Conservation (phyloP, 2,888 invertebrate genomes). For the Cryptophagus acutangulus region DNA sequence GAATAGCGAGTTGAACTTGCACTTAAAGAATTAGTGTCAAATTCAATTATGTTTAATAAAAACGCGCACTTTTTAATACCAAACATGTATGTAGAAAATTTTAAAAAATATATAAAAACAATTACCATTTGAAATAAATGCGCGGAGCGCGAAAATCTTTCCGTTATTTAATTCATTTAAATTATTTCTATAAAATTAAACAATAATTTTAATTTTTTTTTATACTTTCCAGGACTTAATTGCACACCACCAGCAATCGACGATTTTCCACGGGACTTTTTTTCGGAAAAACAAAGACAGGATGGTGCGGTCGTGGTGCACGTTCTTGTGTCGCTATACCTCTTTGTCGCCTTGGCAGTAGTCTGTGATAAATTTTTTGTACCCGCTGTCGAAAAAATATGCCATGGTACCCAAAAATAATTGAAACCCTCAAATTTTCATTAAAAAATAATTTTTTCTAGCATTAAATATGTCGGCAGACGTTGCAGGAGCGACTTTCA, state of each 20-base stretch:
- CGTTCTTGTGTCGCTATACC: conserved; percentile 73
- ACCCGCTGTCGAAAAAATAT: conserved; percentile 85
- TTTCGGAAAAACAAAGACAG: conserved; percentile 70
- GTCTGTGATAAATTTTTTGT: conserved; percentile 95
- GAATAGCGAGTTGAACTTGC: conserved; percentile 13
- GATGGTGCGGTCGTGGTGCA: conserved; percentile 79
- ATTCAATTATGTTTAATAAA: background rate
- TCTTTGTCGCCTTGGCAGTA: conserved; percentile 77
- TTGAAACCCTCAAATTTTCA: no score
- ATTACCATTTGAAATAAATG: no score
- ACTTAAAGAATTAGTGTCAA: conserved; percentile 5
- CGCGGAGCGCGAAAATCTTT: no score
- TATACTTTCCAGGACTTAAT: conserved; percentile 50
- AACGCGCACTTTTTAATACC: background rate
- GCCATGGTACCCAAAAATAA: conserved; percentile 71
- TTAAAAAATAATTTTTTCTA: no score
- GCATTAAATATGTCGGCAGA: conserved; percentile 69
- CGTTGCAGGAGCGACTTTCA: conserved; percentile 86
- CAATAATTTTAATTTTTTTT: no score
- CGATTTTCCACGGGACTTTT: conserved; percentile 80
- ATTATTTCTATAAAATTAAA: no score
- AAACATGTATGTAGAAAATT: background rate
- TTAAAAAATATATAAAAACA: no score
- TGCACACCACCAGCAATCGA: conserved; percentile 83
- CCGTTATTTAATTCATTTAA: no score